Conservation (phyloP, 37 sponge, comb jelly and placozoan species). For the Petrosia ficiformis region DNA sequence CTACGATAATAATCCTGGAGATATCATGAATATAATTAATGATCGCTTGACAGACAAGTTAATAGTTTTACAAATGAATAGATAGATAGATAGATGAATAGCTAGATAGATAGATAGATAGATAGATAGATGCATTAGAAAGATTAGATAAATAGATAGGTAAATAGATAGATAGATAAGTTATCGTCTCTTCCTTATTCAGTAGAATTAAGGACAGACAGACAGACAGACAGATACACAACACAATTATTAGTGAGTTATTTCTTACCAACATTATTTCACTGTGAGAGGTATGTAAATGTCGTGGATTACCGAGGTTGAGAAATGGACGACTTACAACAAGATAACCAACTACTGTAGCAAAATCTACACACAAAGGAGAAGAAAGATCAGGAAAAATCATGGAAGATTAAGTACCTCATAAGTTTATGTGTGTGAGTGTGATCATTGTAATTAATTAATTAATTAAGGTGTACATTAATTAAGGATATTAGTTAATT, state of each 20-base stretch:
- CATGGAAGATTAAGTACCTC: too few species aligned
- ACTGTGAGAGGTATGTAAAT: constrained; percentile 54
- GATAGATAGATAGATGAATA: too few species aligned
- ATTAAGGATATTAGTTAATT: too few species aligned
- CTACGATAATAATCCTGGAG: constrained; percentile 77
- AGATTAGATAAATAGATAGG: neutral
- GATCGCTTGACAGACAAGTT: neutral
- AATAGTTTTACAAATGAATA: too few species aligned
- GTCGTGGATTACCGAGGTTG: constrained; percentile 52
- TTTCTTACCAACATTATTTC: constrained; percentile 53
- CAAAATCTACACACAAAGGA: constrained; percentile 62
- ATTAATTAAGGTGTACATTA: too few species aligned
- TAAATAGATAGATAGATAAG: neutral
- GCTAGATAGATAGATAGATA: too few species aligned
- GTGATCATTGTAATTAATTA: too few species aligned
- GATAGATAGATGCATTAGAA: neutral
- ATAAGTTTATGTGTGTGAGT: too few species aligned
- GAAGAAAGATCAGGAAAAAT: neutral
- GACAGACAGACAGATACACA: too few species aligned
- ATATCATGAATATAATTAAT: neutral
- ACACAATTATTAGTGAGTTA: too few species aligned
- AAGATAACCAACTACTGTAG: constrained; percentile 82
- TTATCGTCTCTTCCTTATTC: too few species aligned
- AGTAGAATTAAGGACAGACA: too few species aligned
- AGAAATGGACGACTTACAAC: constrained; percentile 86